Evolutionary conservation across 2,797 vertebrate genomes (phyloP), one percentile per base, ranked within the genome.

Genomic region (Neoniphon sammara): DNA sequence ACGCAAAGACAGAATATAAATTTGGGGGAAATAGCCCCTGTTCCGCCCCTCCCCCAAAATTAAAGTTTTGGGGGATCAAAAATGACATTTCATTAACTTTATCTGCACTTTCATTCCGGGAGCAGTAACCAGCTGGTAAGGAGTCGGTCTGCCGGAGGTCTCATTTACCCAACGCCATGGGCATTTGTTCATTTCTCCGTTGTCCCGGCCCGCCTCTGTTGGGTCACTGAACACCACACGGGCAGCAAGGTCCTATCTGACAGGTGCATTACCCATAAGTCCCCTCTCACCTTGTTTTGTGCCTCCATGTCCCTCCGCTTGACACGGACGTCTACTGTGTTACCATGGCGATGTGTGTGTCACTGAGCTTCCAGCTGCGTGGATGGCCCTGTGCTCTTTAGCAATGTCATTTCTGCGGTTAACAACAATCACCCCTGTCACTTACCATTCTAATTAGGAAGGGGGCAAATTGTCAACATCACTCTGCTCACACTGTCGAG

Each of bases 241-340:
- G 58, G 50, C 75, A 77, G 70, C 85, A 83, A 76, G 81, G 79
- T 82, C 77, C 71, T 61, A 66, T 80, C 11, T 90, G 87, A 91
- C 87, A 87, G 80, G 75, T 62, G 80, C 70, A 74, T 68, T 76
- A 77, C 65, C 68, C 76, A 83, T 42, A 83, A 63, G 73, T 75
- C 76, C 54, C 73, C 42, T 80, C 78, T 92, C 85, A 89, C 87
- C 89, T 89, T 88, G 85, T 84, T 86, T 60, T 70, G 54, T 64
- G 74, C 55, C 79, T 75, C 62, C 17, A 49, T 66, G 73, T 79
- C 81, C 81, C 62, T 61, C 73, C 9, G 25, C 66, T 59, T 39
- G 61, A 63, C n/a, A 1, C 42, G 81, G 81, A 83, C 77, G 73
- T 54, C 36, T 42, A 18, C 20, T 4, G 23, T 46, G 74, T 70